These are phyloP conservation scores for Strongylocentrotus purpuratus DNA, from an alignment of 35 echinoderm and acorn worm species.

Conservation along the genomic window DNA sequence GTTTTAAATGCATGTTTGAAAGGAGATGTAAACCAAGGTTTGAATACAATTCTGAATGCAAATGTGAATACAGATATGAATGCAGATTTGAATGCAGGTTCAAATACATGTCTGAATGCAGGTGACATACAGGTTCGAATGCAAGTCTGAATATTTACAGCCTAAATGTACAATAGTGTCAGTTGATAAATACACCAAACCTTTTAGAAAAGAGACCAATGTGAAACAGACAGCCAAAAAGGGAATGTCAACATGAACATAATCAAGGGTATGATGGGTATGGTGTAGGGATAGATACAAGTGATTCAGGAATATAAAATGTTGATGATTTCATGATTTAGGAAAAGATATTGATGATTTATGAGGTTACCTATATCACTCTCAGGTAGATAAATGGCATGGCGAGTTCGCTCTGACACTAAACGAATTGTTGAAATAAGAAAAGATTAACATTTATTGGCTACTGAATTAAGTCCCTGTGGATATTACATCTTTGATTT, in stretches of 20 bases:
- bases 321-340: not conserved
- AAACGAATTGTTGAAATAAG: not conserved
- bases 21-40: no score
- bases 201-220: not conserved
- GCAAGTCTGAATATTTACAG: not conserved
- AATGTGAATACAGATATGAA: no score
- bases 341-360: not conserved
- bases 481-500: no score
- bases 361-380: conserved; percentile 26
- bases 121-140: not conserved
- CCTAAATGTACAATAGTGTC: not conserved
- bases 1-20: no score
- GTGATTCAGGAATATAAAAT: not conserved
- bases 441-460: not conserved
- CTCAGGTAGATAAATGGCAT: conserved; percentile 31
- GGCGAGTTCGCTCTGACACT: conserved; percentile 35
- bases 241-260: no score
- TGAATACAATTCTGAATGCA: no score
- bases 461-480: no score
- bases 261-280: no score
- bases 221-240: not conserved
- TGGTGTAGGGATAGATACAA: not conserved
- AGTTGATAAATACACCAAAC: not conserved
- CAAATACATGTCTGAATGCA: no score
- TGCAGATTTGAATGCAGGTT: no score